Evolutionary conservation across 2,113 vertebrate species (phyloP).

Genomic region (Scytalopus superciliaris): DNA sequence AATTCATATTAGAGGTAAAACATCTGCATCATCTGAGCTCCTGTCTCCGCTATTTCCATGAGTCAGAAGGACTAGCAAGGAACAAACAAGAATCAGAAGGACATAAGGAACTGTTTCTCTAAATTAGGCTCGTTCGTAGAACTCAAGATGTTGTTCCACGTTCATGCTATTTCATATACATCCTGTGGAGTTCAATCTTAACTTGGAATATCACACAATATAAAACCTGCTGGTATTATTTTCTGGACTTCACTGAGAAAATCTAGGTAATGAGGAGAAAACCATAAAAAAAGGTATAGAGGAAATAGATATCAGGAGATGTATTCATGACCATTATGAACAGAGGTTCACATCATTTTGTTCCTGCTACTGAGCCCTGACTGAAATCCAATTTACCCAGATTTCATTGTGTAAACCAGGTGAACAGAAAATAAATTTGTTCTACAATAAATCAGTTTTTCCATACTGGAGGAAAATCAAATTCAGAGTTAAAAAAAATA

Average conservation of each 20-base stretch:
- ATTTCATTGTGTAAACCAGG: not conserved
- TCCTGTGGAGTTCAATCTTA: not conserved
- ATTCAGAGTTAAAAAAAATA: not conserved
- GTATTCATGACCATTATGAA: not conserved
- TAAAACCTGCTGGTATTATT: not conserved
- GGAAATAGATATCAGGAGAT: not conserved
- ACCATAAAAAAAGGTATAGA: not conserved
- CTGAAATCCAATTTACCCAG: constrained; percentile 8
- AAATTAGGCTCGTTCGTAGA: not conserved
- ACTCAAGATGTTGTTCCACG: not conserved
- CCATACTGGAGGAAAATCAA: not conserved
- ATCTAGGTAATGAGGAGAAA: not conserved
- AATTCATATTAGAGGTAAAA: not conserved
- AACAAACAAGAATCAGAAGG: not conserved
- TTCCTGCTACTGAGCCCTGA: not conserved
- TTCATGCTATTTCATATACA: not conserved
- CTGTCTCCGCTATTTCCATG: not conserved
- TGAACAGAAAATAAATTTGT: constrained; percentile 25
- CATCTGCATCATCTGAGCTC: not conserved
- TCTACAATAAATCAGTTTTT: constrained; percentile 9
- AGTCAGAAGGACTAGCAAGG: not conserved
- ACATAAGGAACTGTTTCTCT: not conserved
- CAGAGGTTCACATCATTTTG: not conserved
- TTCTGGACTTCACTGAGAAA: not conserved
- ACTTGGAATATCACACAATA: not conserved